Evolutionary conservation across 1,140 invertebrate species (phyloP).

Genomic region (Maniola jurtina): DNA sequence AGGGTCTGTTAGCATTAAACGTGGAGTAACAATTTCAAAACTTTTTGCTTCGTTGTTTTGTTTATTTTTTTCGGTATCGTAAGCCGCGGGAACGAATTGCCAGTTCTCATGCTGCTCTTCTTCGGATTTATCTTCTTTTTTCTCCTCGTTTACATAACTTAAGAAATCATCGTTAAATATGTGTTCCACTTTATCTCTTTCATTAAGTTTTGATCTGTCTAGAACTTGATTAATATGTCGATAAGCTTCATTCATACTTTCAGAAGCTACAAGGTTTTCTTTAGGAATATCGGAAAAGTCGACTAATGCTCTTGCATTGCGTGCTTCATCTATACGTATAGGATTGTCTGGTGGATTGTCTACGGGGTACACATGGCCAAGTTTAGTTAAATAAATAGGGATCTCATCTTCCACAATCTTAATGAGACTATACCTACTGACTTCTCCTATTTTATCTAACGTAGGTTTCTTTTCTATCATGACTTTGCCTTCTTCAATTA

Average conservation of each 20-base stretch:
- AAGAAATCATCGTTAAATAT: slow-evolving; percentile 58
- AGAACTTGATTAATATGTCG: slow-evolving; percentile 62
- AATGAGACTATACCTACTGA: slow-evolving; percentile 82
- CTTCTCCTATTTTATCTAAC: slow-evolving; percentile 82
- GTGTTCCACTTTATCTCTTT: slow-evolving; percentile 46
- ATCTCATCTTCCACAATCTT: slow-evolving; percentile 81
- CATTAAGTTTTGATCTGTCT: slow-evolving; percentile 33
- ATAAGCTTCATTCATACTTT: slow-evolving; percentile 76
- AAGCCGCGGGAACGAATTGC: slow-evolving; percentile 74
- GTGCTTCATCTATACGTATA: slow-evolving; percentile 75
- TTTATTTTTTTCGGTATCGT: slow-evolving; percentile 63
- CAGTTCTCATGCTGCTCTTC: slow-evolving; percentile 48
- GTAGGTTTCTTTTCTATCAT: slow-evolving; percentile 79
- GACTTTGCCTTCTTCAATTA: slow-evolving; percentile 73
- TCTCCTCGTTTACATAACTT: slow-evolving; percentile 65
- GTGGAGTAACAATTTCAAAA: slow-evolving; percentile 62
- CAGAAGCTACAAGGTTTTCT: slow-evolving; percentile 75
- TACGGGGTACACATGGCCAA: slow-evolving; percentile 74
- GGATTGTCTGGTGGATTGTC: slow-evolving; percentile 74
- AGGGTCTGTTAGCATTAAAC: slow-evolving; percentile 71
- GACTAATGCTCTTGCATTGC: slow-evolving; percentile 71
- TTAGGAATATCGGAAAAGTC: slow-evolving; percentile 65
- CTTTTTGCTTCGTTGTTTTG: slow-evolving; percentile 43
- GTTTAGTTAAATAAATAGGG: slow-evolving; percentile 75
- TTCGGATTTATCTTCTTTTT: slow-evolving; percentile 47